These are phyloP conservation scores for Oceanodroma leucorhoa DNA, from an alignment of 2,797 vertebrate genomes.

Conservation along the genomic window DNA sequence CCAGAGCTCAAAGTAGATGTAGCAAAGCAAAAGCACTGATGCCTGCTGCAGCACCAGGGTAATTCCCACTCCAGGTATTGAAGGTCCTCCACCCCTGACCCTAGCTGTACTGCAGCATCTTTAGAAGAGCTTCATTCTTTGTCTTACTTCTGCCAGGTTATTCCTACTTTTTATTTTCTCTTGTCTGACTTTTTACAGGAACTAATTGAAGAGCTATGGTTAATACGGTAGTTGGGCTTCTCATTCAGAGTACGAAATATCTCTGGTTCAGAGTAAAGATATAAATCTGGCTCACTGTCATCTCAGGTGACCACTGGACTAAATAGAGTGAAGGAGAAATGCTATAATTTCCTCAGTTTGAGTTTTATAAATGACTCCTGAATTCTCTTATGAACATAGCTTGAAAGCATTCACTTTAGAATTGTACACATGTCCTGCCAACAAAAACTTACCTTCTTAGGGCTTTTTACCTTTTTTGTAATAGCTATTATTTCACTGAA, in stretches of 20 bases:
- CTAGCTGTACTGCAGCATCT: neutral
- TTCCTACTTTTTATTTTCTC: neutral
- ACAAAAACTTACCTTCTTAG: neutral
- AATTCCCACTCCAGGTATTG: neutral
- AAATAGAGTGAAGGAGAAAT: neutral
- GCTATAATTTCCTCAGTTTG: neutral
- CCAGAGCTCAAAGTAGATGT: neutral
- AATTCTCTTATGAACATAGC: neutral
- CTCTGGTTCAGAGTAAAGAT: neutral
- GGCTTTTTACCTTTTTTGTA: neutral
- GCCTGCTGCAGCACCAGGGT: neutral
- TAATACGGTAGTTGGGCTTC: neutral
- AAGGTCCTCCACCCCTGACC: neutral
- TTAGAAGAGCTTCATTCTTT: neutral
- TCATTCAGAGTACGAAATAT: neutral
- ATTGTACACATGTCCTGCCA: neutral
- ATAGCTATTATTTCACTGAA: neutral
- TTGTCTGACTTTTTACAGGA: neutral
- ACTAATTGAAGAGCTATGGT: neutral
- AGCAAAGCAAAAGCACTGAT: neutral
- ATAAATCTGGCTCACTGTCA: neutral
- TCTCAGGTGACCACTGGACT: neutral
- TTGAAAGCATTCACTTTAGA: neutral
- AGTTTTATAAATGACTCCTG: neutral
- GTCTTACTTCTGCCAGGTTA: neutral